Conservation (phyloP, 2,797 vertebrate genomes). For the Hyperoplus immaculatus region DNA sequence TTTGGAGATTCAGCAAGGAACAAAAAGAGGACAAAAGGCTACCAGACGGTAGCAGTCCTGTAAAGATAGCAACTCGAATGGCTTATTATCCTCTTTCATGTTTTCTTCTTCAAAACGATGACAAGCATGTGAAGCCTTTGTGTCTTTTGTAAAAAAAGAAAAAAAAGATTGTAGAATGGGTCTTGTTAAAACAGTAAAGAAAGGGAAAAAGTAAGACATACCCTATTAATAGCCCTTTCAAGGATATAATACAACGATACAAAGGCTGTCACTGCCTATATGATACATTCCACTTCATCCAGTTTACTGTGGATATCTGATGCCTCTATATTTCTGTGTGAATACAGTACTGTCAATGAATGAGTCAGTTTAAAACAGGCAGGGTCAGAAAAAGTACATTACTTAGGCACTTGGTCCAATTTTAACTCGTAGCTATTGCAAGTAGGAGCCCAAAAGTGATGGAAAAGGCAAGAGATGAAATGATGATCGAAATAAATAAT, state of each 20-base stretch:
- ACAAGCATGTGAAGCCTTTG: neutral
- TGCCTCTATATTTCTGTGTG: neutral
- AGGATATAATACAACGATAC: neutral
- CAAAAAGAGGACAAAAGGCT: neutral
- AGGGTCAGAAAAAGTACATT: conserved; percentile 10
- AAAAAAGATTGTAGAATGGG: neutral
- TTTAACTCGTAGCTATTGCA: neutral
- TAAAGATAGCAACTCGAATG: neutral
- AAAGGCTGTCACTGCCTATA: conserved; percentile 5
- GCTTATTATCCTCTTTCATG: neutral
- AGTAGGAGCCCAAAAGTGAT: neutral
- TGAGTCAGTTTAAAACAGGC: conserved; percentile 5
- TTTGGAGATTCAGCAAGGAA: neutral
- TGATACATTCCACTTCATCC: conserved; percentile 7
- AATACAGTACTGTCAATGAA: neutral
- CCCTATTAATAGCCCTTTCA: neutral
- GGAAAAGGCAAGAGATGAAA: conserved; percentile 5
- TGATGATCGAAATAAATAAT: neutral
- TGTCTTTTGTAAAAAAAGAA: neutral
- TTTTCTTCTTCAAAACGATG: neutral
- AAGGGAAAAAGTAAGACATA: neutral
- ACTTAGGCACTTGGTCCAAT: conserved; percentile 2
- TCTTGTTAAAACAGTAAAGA: neutral
- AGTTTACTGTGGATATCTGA: neutral
- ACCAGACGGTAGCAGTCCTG: neutral